These are phyloP conservation scores for Echinops telfairi DNA, from an alignment of 2,113 vertebrate genomes.

Conservation along the genomic window DNA sequence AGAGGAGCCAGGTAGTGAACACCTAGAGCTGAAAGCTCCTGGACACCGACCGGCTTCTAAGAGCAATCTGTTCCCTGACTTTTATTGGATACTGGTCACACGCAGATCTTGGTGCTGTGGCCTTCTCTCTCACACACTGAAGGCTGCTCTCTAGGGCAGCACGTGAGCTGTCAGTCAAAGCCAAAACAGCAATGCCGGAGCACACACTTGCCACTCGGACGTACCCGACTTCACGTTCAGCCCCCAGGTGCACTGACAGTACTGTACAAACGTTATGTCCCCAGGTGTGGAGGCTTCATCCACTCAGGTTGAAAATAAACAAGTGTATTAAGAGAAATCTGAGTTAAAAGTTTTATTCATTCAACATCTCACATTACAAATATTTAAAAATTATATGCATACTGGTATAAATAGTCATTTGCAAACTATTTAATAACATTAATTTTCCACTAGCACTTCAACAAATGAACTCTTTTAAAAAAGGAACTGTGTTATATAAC, in stretches of 20 bases:
- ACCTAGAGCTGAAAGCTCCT: not conserved
- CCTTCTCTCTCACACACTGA: not conserved
- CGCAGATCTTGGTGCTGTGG: not conserved
- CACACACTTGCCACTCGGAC: not conserved
- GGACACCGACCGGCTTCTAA: not conserved
- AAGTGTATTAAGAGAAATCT: constrained; percentile 79
- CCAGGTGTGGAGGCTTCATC: not conserved
- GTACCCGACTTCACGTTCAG: not conserved
- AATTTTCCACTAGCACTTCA: constrained; percentile 99
- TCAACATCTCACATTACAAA: constrained; percentile 99
- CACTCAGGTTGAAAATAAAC: constrained; percentile 71
- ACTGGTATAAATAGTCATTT: constrained; percentile 99
- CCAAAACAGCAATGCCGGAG: not conserved
- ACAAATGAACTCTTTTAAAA: constrained; percentile 99
- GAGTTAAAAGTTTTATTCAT: constrained; percentile 99
- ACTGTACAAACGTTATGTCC: constrained; percentile 26
- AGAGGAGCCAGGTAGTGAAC: not conserved
- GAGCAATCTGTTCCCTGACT: not conserved
- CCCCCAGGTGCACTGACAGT: not conserved
- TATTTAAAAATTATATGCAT: constrained; percentile 99
- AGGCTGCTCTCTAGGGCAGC: not conserved
- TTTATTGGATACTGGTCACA: not conserved
- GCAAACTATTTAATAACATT: constrained; percentile 99
- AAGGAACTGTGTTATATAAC: constrained; percentile 99
- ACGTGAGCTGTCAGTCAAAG: not conserved